These are phyloP conservation scores for Gambusia affinis DNA, from an alignment of 2,113 vertebrate species.

Conservation along the genomic window DNA sequence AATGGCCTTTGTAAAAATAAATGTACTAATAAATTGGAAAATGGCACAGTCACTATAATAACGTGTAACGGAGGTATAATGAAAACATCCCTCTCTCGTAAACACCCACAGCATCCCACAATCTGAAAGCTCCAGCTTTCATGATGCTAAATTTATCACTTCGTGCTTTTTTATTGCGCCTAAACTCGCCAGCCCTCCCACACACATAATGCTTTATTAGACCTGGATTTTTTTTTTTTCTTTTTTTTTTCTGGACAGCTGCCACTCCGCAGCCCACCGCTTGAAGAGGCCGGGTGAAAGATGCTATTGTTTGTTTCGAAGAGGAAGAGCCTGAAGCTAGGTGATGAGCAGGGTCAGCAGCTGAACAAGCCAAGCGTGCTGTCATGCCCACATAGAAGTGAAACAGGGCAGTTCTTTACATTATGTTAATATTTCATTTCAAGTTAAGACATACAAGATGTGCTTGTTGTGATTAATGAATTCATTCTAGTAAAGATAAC, in stretches of 20 bases:
- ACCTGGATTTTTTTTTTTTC: too few species aligned
- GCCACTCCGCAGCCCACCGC: slow-evolving; percentile 55
- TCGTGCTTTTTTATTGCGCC: slow-evolving; percentile 30
- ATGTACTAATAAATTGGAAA: slow-evolving; percentile 5
- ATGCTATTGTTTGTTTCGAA: slow-evolving; percentile 65
- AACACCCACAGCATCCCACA: slow-evolving; percentile 8
- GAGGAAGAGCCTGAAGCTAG: slow-evolving; percentile 57
- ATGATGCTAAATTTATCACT: slow-evolving; percentile 31
- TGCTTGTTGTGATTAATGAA: too few species aligned
- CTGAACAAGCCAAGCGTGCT: slow-evolving; percentile 61
- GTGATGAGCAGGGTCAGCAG: slow-evolving; percentile 66
- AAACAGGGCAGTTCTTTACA: too few species aligned
- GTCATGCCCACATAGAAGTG: slow-evolving; percentile 10
- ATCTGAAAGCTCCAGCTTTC: slow-evolving; percentile 17
- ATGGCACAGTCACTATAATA: slow-evolving; percentile 7
- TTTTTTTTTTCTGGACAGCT: slow-evolving; percentile 17
- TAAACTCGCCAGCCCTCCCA: slow-evolving; percentile 25
- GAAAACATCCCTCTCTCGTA: slow-evolving; percentile 1
- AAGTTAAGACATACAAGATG: too few species aligned
- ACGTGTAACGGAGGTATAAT: slow-evolving; percentile 1
- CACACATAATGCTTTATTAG: slow-evolving; percentile 4
- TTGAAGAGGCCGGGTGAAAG: slow-evolving; percentile 46
- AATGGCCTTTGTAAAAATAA: slow-evolving; percentile 3
- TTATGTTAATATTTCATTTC: too few species aligned
- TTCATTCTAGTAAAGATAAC: too few species aligned